Base-by-base conservation (phyloP, 2,113 vertebrate species). In the Aepyceros melampus region DNA sequence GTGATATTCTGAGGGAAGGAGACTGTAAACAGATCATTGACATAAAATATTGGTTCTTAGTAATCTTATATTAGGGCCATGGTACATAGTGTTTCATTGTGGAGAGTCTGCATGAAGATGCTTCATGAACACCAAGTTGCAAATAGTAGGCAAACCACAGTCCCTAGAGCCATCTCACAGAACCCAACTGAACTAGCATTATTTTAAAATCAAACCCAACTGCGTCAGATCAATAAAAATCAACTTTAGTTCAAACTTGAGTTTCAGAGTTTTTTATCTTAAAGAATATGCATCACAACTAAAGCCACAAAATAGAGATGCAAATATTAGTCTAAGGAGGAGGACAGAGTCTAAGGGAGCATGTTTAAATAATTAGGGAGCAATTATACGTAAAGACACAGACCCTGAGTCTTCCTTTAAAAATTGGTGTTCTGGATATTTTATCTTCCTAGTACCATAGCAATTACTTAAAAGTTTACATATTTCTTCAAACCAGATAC, bases 401-500 rank as follows among this genome's bases (percentile, higher is more conserved):
- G 87, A 74, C 2, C 5, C 13, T n/a, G 31, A 53, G 71, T 74
- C 93, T 97, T 94, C 5, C 74, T 79, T n/a, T 19, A 87, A 83
- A 45, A 78, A 89, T 49, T n/a, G 87, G 58, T 47, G 45, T 51
- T 94, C 62, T 49, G 49, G 76, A 85, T 94, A 71, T 96, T 97
- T 98, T 96, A 92, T 82, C 95, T 94, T 76, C 62, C 58, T 91
- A 82, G 36, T 92, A 92, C 43, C 67, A 88, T 0, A 84, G 84
- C 81, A 97, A 95, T 97, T 97, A 95, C 97, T 98, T 96, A 97
- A 47, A 98, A 98, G 95, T 98, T 98, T 98, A 98, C 95, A 94
- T 98, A 98, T 98, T 98, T 98, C 98, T 98, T 98, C 92, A 98
- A 96, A 98, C 85, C 96, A 98, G 96, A 97, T 84, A 98, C 76